Evolutionary conservation across 2,888 invertebrate genomes (phyloP).

Genomic region (Ectemnius continuus): DNA sequence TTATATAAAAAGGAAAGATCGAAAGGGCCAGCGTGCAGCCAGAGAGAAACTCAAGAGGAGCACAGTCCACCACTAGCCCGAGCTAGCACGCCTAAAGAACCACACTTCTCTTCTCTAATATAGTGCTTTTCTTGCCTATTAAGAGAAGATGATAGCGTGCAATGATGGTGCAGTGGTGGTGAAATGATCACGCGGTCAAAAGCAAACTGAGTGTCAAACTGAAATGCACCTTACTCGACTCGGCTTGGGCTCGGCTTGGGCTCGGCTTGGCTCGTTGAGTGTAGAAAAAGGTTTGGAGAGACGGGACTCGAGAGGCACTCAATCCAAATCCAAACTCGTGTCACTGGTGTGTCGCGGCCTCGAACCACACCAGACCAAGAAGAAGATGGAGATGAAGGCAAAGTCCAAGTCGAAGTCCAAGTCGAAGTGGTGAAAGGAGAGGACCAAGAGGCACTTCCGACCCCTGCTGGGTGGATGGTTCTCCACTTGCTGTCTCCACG

Average conservation of each 20-base stretch:
- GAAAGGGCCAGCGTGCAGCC: too few species aligned
- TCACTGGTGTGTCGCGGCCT: background rate
- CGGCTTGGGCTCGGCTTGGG: too few species aligned
- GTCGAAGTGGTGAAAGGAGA: slow-evolving; percentile 30
- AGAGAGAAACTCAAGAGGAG: too few species aligned
- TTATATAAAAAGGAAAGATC: too few species aligned
- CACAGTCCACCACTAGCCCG: too few species aligned
- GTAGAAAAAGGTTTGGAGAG: too few species aligned
- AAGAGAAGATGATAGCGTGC: slow-evolving; percentile 15
- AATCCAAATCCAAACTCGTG: slow-evolving; percentile 54
- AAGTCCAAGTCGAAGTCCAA: slow-evolving; percentile 12
- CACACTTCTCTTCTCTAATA: too few species aligned
- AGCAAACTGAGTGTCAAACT: slow-evolving; percentile 37
- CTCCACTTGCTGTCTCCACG: slow-evolving; percentile 70
- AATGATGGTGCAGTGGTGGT: slow-evolving; percentile 18
- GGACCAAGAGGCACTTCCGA: slow-evolving; percentile 17
- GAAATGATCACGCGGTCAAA: slow-evolving; percentile 8
- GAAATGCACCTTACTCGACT: too few species aligned
- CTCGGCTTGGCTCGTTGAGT: too few species aligned
- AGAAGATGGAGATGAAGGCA: slow-evolving; percentile 11
- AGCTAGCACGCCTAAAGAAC: too few species aligned
- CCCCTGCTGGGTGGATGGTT: slow-evolving; percentile 50
- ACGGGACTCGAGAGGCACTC: slow-evolving; percentile 23
- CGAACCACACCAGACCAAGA: background rate
- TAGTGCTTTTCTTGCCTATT: background rate